These are phyloP conservation scores for Eristalis arbustorum DNA, from an alignment of 2,888 invertebrate species.

Conservation along the genomic window DNA sequence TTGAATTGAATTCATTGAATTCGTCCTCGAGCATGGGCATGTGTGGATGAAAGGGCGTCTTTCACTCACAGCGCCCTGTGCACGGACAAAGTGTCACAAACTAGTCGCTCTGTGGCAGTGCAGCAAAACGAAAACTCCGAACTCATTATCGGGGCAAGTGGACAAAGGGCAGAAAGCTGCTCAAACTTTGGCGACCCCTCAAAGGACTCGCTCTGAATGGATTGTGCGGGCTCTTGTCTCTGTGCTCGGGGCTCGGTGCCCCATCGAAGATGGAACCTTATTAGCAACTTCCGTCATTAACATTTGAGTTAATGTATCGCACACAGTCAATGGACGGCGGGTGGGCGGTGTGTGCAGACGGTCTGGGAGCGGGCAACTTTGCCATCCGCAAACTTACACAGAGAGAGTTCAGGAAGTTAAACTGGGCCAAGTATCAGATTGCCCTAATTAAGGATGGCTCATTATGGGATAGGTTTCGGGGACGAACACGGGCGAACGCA, in stretches of 20 bases:
- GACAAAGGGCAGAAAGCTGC: background rate
- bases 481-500: background rate
- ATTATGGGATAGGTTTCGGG: slow-evolving; percentile 48
- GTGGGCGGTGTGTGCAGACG: too few relatives aligned
- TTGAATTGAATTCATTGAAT: slow-evolving; percentile 31
- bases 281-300: slow-evolving; percentile 64
- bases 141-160: background rate
- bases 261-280: slow-evolving; percentile 39
- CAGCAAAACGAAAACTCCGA: background rate
- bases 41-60: background rate
- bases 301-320: slow-evolving; percentile 55
- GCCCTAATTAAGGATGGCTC: slow-evolving; percentile 66
- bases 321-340: background rate
- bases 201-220: slow-evolving; percentile 1
- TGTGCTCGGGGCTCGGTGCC: background rate
- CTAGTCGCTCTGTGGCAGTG: background rate
- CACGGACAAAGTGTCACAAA: background rate
- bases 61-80: background rate
- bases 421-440: slow-evolving; percentile 68
- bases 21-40: background rate
- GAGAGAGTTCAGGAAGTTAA: slow-evolving; percentile 59
- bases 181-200: slow-evolving; percentile 2
- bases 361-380: background rate
- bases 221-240: background rate
- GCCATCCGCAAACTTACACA: slow-evolving; percentile 8